phyloP scores from a whole-genome alignment of 1,140 invertebrate species.

The Galendromus occidentalis region DNA sequence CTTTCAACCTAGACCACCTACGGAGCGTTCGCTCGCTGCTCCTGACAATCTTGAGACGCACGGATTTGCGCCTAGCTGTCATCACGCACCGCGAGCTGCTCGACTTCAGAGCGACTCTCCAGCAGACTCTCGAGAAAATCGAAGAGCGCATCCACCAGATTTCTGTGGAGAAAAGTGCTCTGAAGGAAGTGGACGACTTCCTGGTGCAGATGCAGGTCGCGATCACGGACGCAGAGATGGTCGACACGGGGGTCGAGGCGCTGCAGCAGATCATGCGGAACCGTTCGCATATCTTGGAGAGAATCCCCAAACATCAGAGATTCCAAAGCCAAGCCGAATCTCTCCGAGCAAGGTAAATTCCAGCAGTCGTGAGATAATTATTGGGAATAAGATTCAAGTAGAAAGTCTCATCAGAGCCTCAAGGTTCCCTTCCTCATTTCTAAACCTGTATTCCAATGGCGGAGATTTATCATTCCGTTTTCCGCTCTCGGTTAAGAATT shows the following conservation, averaged over 20 bases:
- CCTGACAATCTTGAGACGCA: neutral
- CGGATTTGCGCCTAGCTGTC: neutral
- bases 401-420: no score
- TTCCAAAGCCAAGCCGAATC: no score
- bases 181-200: neutral
- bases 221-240: neutral
- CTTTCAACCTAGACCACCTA: neutral
- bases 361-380: no score
- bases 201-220: conserved; percentile 6
- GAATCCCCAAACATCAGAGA: neutral
- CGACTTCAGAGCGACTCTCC: neutral
- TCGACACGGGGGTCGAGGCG: neutral
- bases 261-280: neutral
- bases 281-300: neutral
- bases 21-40: neutral
- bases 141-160: neutral
- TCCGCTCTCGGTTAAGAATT: no score
- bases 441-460: no score
- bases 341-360: no score
- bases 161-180: neutral
- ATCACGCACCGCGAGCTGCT: neutral
- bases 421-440: no score
- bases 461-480: no score
- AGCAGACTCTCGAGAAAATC: neutral
- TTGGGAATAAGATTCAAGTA: no score